phyloP scores from a whole-genome alignment of 2,113 vertebrate species.

The Empidonax alnorum region DNA sequence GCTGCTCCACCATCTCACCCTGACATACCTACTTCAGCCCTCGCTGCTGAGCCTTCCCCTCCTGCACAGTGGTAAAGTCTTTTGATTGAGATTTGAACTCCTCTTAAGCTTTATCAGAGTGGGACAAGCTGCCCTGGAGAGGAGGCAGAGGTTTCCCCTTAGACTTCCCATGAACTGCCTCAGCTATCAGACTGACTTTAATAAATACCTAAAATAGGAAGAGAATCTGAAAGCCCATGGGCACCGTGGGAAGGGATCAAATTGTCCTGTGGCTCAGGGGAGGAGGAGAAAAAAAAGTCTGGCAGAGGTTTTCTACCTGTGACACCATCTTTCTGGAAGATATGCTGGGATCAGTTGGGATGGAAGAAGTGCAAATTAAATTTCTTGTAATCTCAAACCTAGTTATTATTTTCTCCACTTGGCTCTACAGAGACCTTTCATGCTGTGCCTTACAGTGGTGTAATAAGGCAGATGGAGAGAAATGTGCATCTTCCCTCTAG shows the following conservation, averaged over 20 bases:
- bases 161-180: background rate
- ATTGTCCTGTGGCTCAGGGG: background rate
- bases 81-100: background rate
- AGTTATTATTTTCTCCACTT: constrained; percentile 10
- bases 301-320: background rate
- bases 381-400: background rate
- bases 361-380: background rate
- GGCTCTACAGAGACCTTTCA: background rate
- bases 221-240: background rate
- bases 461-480: constrained; percentile 41
- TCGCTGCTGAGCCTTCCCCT: background rate
- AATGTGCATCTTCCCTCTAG: background rate
- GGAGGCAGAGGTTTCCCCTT: background rate
- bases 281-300: background rate
- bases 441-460: background rate
- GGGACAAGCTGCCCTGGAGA: background rate
- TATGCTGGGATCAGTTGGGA: background rate
- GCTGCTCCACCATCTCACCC: background rate
- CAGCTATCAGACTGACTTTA: background rate
- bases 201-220: background rate
- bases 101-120: background rate
- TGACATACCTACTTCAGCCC: background rate
- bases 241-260: background rate
- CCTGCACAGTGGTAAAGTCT: background rate
- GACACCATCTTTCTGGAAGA: background rate